Evolutionary conservation across 92 coral and sea anemone genomes (phyloP).

Genomic region (Pocillopora grandis): DNA sequence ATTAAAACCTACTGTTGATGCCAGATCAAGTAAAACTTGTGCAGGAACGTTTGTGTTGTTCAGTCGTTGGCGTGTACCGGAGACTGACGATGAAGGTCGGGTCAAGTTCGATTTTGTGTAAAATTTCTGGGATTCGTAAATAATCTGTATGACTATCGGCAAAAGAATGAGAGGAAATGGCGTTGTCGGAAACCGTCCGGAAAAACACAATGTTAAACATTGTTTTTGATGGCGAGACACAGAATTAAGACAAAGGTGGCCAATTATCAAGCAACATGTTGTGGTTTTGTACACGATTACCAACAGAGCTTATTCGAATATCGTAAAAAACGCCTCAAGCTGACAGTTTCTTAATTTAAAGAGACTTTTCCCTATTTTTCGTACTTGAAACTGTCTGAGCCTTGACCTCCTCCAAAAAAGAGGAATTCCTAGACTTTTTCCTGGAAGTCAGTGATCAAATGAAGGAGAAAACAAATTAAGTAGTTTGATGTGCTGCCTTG

Average conservation of each 20-base stretch:
- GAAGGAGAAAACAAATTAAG: no score
- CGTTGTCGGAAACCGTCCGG: slow-evolving; percentile 43
- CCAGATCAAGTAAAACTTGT: neutral
- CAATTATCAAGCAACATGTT: slow-evolving; percentile 31
- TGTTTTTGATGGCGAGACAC: slow-evolving; percentile 18
- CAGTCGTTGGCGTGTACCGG: neutral
- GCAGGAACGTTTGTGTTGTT: neutral
- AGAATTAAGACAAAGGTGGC: slow-evolving; percentile 36
- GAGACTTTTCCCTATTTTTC: no score
- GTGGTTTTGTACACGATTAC: slow-evolving; percentile 41
- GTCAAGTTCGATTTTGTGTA: neutral
- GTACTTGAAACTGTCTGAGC: no score
- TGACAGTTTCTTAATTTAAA: no score
- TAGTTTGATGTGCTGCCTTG: no score
- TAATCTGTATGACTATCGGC: slow-evolving; percentile 17
- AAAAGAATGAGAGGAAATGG: slow-evolving; percentile 39
- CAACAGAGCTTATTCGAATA: neutral
- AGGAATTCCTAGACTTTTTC: no score
- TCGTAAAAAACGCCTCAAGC: no score
- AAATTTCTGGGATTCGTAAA: neutral
- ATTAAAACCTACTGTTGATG: neutral
- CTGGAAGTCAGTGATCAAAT: no score
- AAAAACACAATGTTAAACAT: slow-evolving; percentile 17
- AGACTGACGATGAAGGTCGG: neutral
- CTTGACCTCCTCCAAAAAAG: no score